Evolutionary conservation across 2,797 vertebrate species (phyloP).

Genomic region (Florisuga fusca): DNA sequence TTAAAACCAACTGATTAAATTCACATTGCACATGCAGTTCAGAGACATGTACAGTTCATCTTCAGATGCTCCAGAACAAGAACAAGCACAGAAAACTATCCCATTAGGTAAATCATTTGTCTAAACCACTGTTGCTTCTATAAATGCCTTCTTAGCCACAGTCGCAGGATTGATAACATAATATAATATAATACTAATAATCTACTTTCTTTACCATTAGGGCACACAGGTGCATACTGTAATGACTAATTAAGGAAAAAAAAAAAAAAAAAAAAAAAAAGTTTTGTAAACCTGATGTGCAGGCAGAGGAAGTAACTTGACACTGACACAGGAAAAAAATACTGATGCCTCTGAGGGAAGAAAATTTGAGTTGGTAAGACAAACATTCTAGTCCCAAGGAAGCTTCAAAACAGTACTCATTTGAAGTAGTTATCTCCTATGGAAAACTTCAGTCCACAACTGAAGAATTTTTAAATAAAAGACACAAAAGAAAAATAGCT

Average conservation of each 20-base stretch:
- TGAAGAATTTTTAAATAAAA: neutral
- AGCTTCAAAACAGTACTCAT: neutral
- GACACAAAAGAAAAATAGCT: slow-evolving; percentile 45
- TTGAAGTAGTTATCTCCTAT: neutral
- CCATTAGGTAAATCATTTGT: slow-evolving; percentile 2
- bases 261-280: no score
- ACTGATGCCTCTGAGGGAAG: neutral
- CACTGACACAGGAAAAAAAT: neutral
- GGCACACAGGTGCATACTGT: neutral
- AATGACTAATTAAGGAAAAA: neutral
- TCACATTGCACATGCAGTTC: neutral
- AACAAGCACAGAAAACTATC: neutral
- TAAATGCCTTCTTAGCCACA: neutral
- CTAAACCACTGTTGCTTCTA: neutral
- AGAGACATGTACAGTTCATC: neutral
- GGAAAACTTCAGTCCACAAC: slow-evolving; percentile 21
- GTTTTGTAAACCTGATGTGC: neutral
- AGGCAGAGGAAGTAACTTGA: neutral
- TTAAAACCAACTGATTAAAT: neutral
- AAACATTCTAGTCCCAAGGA: neutral
- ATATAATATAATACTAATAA: neutral
- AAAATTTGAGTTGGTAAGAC: neutral
- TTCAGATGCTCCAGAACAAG: neutral
- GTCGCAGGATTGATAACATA: neutral
- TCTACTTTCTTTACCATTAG: neutral